phyloP scores from a whole-genome alignment of 2,797 vertebrate genomes.

The Linurgus olivaceus region DNA sequence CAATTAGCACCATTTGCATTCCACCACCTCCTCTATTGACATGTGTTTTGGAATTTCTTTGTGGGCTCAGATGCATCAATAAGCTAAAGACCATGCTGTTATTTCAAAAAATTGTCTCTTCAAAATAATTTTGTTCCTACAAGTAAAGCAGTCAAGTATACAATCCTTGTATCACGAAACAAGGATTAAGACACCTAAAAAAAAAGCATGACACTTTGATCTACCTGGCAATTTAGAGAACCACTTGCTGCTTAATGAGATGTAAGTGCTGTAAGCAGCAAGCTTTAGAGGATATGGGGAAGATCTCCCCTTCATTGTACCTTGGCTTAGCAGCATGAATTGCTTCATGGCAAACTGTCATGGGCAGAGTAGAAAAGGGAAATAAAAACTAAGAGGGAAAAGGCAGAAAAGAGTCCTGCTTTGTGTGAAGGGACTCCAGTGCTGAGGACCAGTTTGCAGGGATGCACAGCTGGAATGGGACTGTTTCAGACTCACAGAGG shows the following conservation, averaged over 20 bases:
- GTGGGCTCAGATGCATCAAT: background rate
- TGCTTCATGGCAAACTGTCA: background rate
- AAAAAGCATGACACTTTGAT: background rate
- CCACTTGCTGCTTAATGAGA: background rate
- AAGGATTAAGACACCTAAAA: background rate
- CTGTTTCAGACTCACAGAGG: background rate
- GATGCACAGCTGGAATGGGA: background rate
- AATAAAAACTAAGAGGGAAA: background rate
- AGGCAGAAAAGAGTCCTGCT: background rate
- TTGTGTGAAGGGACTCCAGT: background rate
- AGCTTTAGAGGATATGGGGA: background rate
- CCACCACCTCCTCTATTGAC: background rate
- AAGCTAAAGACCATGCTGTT: background rate
- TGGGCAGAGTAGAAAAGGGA: background rate
- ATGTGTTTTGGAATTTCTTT: background rate
- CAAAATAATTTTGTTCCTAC: background rate
- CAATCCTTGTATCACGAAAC: background rate
- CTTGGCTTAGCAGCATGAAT: background rate
- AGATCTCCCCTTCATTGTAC: background rate
- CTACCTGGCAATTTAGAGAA: background rate
- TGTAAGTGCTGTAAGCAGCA: background rate
- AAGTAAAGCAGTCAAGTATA: background rate
- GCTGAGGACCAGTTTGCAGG: background rate
- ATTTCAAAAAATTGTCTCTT: background rate
- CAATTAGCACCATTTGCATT: background rate